Evolutionary conservation across 2,113 vertebrate genomes (phyloP).

Genomic region (Tychaedon coryphoeus): DNA sequence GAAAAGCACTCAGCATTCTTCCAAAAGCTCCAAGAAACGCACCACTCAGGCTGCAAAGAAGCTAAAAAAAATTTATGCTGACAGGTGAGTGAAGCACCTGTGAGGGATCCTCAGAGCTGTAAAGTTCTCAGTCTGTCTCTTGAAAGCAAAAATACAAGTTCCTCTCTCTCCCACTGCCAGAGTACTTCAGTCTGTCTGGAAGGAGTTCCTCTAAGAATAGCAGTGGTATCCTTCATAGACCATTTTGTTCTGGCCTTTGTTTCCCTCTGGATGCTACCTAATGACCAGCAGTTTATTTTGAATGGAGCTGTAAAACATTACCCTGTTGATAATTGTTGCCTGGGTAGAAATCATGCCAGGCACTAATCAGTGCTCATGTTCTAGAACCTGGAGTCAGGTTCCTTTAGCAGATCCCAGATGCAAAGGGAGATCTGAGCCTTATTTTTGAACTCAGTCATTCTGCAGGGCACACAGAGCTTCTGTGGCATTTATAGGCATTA

Average conservation of each 20-base stretch:
- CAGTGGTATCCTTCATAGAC: background rate
- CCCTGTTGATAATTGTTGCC: background rate
- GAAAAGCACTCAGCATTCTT: slow-evolving; percentile 17
- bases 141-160: background rate
- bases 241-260: background rate
- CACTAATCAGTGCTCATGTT: background rate
- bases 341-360: background rate
- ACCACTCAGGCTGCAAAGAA: slow-evolving; percentile 34
- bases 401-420: background rate
- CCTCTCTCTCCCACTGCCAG: background rate
- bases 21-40: slow-evolving; percentile 27
- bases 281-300: background rate
- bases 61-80: slow-evolving; percentile 76
- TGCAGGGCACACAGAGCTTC: background rate
- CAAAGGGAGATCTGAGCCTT: background rate
- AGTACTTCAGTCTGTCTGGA: background rate
- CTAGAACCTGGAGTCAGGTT: background rate
- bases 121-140: background rate
- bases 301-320: background rate
- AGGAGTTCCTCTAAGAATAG: background rate
- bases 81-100: slow-evolving; percentile 68
- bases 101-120: background rate
- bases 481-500: background rate
- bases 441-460: background rate
- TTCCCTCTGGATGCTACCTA: background rate